phyloP scores from a whole-genome alignment of 2,888 invertebrate species.

The Epistrophe eligans region DNA sequence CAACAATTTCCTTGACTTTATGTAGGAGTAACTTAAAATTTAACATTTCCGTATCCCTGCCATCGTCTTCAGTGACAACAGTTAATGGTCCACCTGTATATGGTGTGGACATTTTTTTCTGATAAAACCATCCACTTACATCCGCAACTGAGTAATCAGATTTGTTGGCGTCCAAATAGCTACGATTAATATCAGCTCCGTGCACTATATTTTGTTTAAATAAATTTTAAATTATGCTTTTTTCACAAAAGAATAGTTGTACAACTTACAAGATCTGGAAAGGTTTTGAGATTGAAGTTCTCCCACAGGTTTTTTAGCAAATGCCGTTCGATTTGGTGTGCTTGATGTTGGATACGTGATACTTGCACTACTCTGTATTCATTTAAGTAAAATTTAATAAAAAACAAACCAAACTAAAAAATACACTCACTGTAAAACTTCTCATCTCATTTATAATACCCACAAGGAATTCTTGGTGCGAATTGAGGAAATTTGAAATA shows the following conservation, averaged over 20 bases:
- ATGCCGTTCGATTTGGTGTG: conserved; percentile 80
- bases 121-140: conserved; percentile 82
- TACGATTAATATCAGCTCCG: conserved; percentile 83
- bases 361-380: conserved; percentile 58
- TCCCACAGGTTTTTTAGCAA: conserved; percentile 44
- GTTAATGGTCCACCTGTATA: conserved; percentile 50
- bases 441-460: conserved; percentile 82
- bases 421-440: conserved; percentile 80
- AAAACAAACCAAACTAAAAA: conserved; percentile 55
- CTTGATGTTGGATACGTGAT: conserved; percentile 79
- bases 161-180: conserved; percentile 83
- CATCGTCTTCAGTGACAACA: conserved; percentile 73
- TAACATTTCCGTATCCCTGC: conserved; percentile 82
- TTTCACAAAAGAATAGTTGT: background rate
- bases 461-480: conserved; percentile 81
- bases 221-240: conserved; percentile 6
- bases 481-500: conserved; percentile 80
- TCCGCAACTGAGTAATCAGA: conserved; percentile 83
- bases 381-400: conserved; percentile 14
- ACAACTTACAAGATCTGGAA: conserved; percentile 62
- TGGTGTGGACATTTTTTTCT: conserved; percentile 77
- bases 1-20: conserved; percentile 83
- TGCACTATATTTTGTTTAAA: conserved; percentile 78
- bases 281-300: conserved; percentile 64
- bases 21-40: conserved; percentile 82